phyloP scores from a whole-genome alignment of 2,888 invertebrate genomes.

The Ornithoptera priamus region DNA sequence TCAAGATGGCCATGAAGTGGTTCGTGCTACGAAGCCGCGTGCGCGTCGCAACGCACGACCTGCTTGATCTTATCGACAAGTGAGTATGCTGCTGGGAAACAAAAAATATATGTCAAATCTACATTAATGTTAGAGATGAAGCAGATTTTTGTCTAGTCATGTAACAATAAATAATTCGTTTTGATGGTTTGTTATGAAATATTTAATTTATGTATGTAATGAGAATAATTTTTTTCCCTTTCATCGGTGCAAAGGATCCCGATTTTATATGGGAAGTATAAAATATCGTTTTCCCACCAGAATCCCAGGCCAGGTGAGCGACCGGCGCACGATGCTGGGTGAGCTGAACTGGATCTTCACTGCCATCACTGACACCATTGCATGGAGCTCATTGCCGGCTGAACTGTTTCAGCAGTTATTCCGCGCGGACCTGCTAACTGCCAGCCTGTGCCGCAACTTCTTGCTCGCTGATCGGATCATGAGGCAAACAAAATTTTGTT shows the following conservation, averaged over 20 bases:
- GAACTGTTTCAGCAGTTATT: constrained; percentile 98
- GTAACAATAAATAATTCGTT: no score
- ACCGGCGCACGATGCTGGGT: constrained; percentile 97
- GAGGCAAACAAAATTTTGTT: constrained; percentile 64
- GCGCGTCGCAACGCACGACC: constrained; percentile 89
- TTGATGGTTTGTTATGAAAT: no score
- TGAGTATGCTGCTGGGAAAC: constrained; percentile 60
- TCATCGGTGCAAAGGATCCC: no score
- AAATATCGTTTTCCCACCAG: constrained; percentile 64
- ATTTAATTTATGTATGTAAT: no score
- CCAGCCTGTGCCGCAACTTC: constrained; percentile 98
- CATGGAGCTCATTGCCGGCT: constrained; percentile 97
- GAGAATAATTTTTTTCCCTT: no score
- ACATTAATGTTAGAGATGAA: no score
- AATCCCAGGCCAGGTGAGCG: constrained; percentile 96
- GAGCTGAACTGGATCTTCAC: constrained; percentile 99
- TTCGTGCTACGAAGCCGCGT: constrained; percentile 91
- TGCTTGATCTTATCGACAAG: constrained; percentile 94
- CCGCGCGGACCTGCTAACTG: constrained; percentile 98
- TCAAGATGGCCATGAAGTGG: constrained; percentile 97
- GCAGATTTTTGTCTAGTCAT: no score
- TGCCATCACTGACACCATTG: constrained; percentile 99
- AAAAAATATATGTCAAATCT: no score
- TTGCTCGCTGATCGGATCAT: constrained; percentile 97
- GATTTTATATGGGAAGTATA: no score